A percentile compares a stretch with the other conserved stretches of the same genome.
Conservation (phyloP, 2,113 vertebrate species). For the Anser cygnoides region DNA sequence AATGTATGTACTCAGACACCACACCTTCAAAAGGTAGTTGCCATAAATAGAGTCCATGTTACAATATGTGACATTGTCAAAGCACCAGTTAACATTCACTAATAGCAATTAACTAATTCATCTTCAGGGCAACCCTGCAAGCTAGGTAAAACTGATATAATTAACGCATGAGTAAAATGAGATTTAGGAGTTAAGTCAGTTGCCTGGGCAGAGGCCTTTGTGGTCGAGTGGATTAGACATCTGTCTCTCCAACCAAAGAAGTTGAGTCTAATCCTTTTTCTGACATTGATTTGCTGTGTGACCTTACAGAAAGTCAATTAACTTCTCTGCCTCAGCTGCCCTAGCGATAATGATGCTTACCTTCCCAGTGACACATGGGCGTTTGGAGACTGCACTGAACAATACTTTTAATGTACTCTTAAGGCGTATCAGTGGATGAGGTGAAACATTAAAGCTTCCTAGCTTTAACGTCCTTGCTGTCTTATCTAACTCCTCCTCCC, state of each 20-base stretch:
- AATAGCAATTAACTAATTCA: slow-evolving; percentile 47
- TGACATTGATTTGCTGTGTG: slow-evolving; percentile 56
- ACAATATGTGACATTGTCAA: slow-evolving; percentile 3
- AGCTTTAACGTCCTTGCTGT: neutral
- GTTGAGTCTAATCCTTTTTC: slow-evolving; percentile 57
- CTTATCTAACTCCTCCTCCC: neutral
- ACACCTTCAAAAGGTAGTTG: neutral
- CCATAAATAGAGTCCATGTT: slow-evolving; percentile 3
- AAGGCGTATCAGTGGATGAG: neutral
- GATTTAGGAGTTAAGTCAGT: slow-evolving; percentile 65
- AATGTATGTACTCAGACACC: neutral
- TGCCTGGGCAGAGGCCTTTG: slow-evolving; percentile 46
- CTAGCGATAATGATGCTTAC: slow-evolving; percentile 59
- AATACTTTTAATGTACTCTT: slow-evolving; percentile 22
- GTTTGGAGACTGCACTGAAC: neutral
- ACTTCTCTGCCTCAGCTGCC: slow-evolving; percentile 59
- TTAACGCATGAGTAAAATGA: slow-evolving; percentile 58
- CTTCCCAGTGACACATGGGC: neutral
- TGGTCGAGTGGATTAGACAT: slow-evolving; percentile 65
- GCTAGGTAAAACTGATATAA: slow-evolving; percentile 44
- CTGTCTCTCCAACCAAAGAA: slow-evolving; percentile 53
- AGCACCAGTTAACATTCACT: neutral
- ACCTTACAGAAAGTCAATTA: slow-evolving; percentile 67
- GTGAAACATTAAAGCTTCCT: slow-evolving; percentile 17
- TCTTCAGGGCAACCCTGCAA: slow-evolving; percentile 5